Conservation (phyloP, 1,140 invertebrate species). For the Belonocnema kinseyi region DNA sequence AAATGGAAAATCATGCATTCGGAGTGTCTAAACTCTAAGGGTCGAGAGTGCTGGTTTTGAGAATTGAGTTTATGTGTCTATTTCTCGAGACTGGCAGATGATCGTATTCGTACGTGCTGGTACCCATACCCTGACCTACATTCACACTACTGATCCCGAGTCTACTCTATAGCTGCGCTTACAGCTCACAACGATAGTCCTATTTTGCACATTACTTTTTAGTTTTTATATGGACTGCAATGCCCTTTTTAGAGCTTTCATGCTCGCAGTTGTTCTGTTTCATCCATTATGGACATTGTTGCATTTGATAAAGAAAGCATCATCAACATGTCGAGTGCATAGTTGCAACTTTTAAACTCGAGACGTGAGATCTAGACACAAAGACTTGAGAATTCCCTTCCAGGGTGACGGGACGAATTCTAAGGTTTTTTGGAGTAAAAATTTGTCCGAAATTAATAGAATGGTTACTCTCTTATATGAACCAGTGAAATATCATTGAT, state of each 20-base stretch:
- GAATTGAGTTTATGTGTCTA: neutral
- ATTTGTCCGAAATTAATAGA: too few species aligned
- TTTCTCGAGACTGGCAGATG: conserved; percentile 28
- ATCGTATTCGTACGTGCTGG: conserved; percentile 49
- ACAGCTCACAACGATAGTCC: conserved; percentile 42
- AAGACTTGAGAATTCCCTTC: too few species aligned
- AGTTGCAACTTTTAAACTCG: neutral
- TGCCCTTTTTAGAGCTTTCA: conserved; percentile 4
- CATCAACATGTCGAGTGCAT: neutral
- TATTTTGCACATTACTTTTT: conserved; percentile 24
- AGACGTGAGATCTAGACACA: too few species aligned
- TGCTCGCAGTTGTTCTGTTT: too few species aligned
- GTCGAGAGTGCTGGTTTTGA: neutral
- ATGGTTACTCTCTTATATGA: too few species aligned
- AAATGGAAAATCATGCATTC: neutral
- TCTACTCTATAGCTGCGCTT: conserved; percentile 53
- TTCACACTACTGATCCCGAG: conserved; percentile 45
- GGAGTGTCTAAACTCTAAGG: neutral
- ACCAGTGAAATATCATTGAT: too few species aligned
- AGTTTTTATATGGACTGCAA: neutral
- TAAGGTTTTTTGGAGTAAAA: too few species aligned
- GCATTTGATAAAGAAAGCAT: too few species aligned
- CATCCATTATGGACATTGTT: too few species aligned
- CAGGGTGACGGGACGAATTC: too few species aligned
- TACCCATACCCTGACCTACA: conserved; percentile 64